Evolutionary conservation across 1,140 invertebrate species (phyloP).

Genomic region (Pomacea maculata): DNA sequence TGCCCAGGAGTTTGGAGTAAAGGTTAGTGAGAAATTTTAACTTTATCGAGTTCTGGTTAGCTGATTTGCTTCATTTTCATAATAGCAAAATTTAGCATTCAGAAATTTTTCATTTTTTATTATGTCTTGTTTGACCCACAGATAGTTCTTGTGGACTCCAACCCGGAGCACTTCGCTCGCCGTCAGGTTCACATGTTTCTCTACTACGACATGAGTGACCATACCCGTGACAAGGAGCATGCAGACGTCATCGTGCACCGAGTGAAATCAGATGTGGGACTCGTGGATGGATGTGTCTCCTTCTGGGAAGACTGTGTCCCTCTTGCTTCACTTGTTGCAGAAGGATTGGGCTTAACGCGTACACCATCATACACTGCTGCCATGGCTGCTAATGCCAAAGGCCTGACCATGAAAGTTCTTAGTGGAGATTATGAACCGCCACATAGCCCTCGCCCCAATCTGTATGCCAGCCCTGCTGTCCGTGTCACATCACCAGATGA

Average conservation of each 20-base stretch:
- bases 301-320: slow-evolving; percentile 29
- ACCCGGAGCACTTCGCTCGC: slow-evolving; percentile 16
- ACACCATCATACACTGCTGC: slow-evolving; percentile 22
- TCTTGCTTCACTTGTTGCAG: slow-evolving; percentile 7
- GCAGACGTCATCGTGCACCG: slow-evolving; percentile 18
- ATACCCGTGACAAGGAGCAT: slow-evolving; percentile 26
- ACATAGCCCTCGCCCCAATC: slow-evolving; percentile 25
- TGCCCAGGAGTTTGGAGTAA: slow-evolving; percentile 34
- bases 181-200: slow-evolving; percentile 23
- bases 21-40: slow-evolving; percentile 29
- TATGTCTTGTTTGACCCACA: slow-evolving; percentile 5
- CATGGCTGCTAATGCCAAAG: slow-evolving; percentile 43
- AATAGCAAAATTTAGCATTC: too few relatives aligned
- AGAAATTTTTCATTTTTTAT: too few relatives aligned
- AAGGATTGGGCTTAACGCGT: not conserved
- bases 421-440: slow-evolving; percentile 29
- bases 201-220: slow-evolving; percentile 26
- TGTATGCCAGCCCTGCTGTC: slow-evolving; percentile 13
- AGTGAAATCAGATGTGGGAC: slow-evolving; percentile 4
- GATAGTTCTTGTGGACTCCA: slow-evolving; percentile 42
- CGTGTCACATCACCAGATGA: not conserved
- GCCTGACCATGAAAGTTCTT: slow-evolving; percentile 33
- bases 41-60: too few relatives aligned
- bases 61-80: too few relatives aligned
- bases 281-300: slow-evolving; percentile 26